Conservation (phyloP, 2,888 invertebrate species). For the Drosophila putrida region DNA sequence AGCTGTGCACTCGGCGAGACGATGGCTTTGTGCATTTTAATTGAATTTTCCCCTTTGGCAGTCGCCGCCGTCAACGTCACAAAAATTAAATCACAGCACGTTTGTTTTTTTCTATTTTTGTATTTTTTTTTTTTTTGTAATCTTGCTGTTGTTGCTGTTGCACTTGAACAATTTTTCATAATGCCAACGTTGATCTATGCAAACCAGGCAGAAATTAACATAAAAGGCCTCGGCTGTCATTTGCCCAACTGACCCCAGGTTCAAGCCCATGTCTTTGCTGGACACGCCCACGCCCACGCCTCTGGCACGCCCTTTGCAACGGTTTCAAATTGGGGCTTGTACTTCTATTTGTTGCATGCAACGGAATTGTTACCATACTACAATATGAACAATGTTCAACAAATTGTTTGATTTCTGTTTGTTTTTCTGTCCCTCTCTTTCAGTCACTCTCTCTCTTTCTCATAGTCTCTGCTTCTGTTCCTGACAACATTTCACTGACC, state of each 20-base stretch:
- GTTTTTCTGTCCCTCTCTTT: slow-evolving; percentile 7
- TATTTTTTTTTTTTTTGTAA: slow-evolving; percentile 3
- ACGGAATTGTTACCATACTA: slow-evolving; percentile 5
- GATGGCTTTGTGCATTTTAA: slow-evolving; percentile 77
- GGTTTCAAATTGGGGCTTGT: slow-evolving; percentile 50
- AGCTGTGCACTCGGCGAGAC: slow-evolving; percentile 62
- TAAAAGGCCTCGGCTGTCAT: slow-evolving; percentile 68
- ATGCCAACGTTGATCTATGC: slow-evolving; percentile 54
- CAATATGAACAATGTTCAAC: slow-evolving; percentile 31
- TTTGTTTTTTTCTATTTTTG: slow-evolving; percentile 49
- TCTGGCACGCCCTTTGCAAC: slow-evolving; percentile 23
- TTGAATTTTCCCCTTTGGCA: slow-evolving; percentile 65
- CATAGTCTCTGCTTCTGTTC: slow-evolving; percentile 20
- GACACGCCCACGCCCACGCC: slow-evolving; percentile 49
- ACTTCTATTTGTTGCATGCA: slow-evolving; percentile 22
- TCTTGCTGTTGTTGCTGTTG: slow-evolving; percentile 45
- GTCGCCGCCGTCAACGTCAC: slow-evolving; percentile 50
- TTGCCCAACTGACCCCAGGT: slow-evolving; percentile 49
- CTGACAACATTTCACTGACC: slow-evolving; percentile 64
- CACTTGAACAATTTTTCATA: slow-evolving; percentile 76
- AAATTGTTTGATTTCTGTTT: slow-evolving; percentile 64
- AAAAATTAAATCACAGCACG: slow-evolving; percentile 78
- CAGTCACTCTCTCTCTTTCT: not conserved
- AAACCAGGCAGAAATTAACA: slow-evolving; percentile 68
- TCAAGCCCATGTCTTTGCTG: slow-evolving; percentile 11